phyloP scores from a whole-genome alignment of 2,888 invertebrate genomes.

The Quadroppia sp. region DNA sequence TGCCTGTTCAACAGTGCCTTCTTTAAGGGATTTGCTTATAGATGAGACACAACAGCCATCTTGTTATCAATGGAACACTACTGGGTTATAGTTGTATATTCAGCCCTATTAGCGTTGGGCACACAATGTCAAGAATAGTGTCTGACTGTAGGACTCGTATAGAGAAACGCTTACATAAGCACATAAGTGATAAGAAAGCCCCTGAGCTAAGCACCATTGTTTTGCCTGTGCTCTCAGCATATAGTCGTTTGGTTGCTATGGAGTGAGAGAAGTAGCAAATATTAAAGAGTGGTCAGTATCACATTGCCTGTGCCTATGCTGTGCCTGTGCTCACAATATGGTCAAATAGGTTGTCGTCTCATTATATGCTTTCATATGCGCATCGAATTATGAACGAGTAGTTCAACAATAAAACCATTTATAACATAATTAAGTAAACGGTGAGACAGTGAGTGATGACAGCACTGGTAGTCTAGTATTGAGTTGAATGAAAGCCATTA shows the following conservation, averaged over 20 bases:
- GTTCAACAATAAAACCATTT: constrained; percentile 35
- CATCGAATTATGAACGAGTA: constrained; percentile 26
- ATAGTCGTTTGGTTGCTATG: constrained; percentile 1
- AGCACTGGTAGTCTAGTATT: constrained; percentile 14
- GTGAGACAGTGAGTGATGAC: constrained; percentile 29
- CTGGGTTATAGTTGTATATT: too few relatives aligned
- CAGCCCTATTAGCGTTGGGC: background rate
- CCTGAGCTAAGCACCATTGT: background rate
- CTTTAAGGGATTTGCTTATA: background rate
- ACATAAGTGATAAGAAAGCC: constrained; percentile 25
- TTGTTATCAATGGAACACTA: constrained; percentile 30
- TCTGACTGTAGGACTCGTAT: background rate
- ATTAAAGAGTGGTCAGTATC: constrained; percentile 33
- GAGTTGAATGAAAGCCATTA: constrained; percentile 21
- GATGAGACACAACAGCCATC: background rate
- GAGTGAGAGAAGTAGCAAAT: background rate
- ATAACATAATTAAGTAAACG: constrained; percentile 32
- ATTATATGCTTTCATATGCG: background rate
- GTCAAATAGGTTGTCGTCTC: constrained; percentile 11
- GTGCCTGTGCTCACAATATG: constrained; percentile 13
- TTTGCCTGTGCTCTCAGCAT: constrained; percentile 21
- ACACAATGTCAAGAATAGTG: background rate
- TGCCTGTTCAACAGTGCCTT: background rate
- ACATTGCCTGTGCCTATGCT: constrained; percentile 7
- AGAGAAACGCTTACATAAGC: constrained; percentile 28